Base-by-base conservation (phyloP, 2,797 vertebrate genomes). In the Distichodus sexfasciatus region DNA sequence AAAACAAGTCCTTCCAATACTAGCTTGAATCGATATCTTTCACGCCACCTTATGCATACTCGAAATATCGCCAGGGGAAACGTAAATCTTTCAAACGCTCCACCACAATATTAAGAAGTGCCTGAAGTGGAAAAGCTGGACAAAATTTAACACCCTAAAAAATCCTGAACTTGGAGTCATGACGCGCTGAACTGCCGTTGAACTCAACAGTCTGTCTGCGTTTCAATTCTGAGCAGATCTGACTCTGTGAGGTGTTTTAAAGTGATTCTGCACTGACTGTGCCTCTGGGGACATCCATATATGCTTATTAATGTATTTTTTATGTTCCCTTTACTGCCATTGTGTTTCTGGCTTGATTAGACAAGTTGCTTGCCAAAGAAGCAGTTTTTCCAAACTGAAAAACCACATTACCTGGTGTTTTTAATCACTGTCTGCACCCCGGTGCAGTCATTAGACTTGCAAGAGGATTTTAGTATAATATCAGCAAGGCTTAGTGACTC, bases 301-400 rank as follows among this genome's bases (percentile, higher is more conserved):
- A 75, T 84, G 85, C 82, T 88, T 91, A 90, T 88, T 89, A 89
- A 91, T 89, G 84, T 86, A 89, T 86, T 89, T 90, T 91, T 89
- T 87, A 88, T 86, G 84, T 79, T 75, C 23, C 59, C 82, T 84
- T 85, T 83, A 86, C 76, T 83, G 65, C 82, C 82, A 81, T 86
- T 86, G 82, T 87, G 76, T 80, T n/a, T 79, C 78, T 38, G 71
- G 81, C 83, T 89, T 88, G 86, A 88, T 89, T 86, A 88, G 88
- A 88, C 73, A 71, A 73, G 78, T 83, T 86, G 85, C n/a, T 83
- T 83, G 85, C 86, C 58, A 81, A 76, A 82, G 67, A 81, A 82
- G 85, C 87, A 87, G 79, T 87, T 90, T n/a, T 82, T 84, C 81
- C 55, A 72, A 74, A 71, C 55, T n/a, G 48, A 73, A 50, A 59